Conservation (phyloP, 2,888 invertebrate species). For the Spatulosminthurus flaviceps region DNA sequence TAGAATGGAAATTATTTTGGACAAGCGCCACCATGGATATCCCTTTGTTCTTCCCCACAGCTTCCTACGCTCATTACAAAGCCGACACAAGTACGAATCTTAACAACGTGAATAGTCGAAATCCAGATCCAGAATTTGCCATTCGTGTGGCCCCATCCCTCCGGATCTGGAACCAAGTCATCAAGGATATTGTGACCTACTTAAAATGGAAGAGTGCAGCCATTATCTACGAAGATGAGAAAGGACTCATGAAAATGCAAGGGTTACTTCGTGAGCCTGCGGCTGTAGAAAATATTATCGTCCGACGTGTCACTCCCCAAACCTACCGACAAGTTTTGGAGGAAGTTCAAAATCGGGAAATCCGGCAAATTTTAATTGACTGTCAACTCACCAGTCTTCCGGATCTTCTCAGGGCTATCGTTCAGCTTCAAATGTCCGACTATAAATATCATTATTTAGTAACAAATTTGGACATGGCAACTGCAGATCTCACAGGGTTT, state of each 20-base stretch:
- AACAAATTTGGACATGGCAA: slow-evolving; percentile 71
- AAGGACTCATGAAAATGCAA: slow-evolving; percentile 68
- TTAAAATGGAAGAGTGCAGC: slow-evolving; percentile 54
- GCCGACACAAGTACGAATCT: neutral
- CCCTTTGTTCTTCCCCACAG: slow-evolving; percentile 59
- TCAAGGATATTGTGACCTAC: slow-evolving; percentile 57
- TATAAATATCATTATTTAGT: slow-evolving; percentile 86
- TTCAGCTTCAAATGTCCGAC: slow-evolving; percentile 77
- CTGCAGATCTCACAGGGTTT: slow-evolving; percentile 58
- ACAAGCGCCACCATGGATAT: slow-evolving; percentile 59
- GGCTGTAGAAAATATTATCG: slow-evolving; percentile 66
- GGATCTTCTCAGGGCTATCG: slow-evolving; percentile 57
- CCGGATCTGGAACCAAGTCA: slow-evolving; percentile 49
- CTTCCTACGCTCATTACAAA: slow-evolving; percentile 57
- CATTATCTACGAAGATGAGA: slow-evolving; percentile 60
- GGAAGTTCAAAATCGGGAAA: slow-evolving; percentile 68
- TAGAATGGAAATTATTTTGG: slow-evolving; percentile 62
- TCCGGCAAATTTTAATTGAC: slow-evolving; percentile 68
- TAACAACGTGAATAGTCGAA: neutral
- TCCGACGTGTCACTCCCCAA: slow-evolving; percentile 66
- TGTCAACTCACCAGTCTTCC: slow-evolving; percentile 65
- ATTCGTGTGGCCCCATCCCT: slow-evolving; percentile 57
- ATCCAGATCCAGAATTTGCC: slow-evolving; percentile 58
- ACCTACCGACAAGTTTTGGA: slow-evolving; percentile 68
- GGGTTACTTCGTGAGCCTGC: slow-evolving; percentile 67